Evolutionary conservation across 2,888 invertebrate species (phyloP), one percentile per base, ranked within the genome.

Genomic region (Cetonia aurata): DNA sequence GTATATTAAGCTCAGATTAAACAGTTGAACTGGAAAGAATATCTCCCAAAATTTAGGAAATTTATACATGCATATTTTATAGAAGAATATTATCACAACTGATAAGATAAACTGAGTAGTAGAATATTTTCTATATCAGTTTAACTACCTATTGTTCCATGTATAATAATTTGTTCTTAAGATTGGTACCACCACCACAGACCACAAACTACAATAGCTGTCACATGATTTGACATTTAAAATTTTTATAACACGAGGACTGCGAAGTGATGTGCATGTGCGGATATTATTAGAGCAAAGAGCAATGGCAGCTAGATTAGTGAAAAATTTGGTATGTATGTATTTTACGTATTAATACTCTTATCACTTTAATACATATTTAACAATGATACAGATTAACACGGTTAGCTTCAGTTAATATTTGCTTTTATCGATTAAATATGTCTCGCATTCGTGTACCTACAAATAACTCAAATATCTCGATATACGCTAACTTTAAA

Each of bases 261-360:
- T 31, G n/a, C 9, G 33, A 62, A 46, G 46, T 48, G 48, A 48
- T 15, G 33, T 33, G 62, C 33, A 62, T 62, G 62, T 62, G 31
- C 48, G 13, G 62, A 33, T 62, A 62, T 62, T 48, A 48, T 48
- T 62, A 62, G 62, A 69, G 15, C 4, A 25, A 44, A 48, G 56
- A 59, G 70, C 55, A 41, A 77, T 77, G 77, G 77, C 77, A 69
- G 73, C 75, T 37, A 75, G 75, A 74, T 72, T 77, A 72, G 72
- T 77, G 50, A 74, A 73, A 69, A 72, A 74, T 74, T 72, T 77
- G 71, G 77, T 77, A 70, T 75, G 77, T 77, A 72, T 19, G 41
- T n/a, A 53, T 44, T 60, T 60, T 10, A 19, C 48, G 25, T 62
- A 48, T 62, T 62, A 62, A 48, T 62, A 25, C 48, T 33, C 48